Percentiles rank a stretch among this genome's conserved stretches.
These are phyloP conservation scores for Magallana nippona DNA, from an alignment of 2,888 invertebrate species.

Conservation along the genomic window DNA sequence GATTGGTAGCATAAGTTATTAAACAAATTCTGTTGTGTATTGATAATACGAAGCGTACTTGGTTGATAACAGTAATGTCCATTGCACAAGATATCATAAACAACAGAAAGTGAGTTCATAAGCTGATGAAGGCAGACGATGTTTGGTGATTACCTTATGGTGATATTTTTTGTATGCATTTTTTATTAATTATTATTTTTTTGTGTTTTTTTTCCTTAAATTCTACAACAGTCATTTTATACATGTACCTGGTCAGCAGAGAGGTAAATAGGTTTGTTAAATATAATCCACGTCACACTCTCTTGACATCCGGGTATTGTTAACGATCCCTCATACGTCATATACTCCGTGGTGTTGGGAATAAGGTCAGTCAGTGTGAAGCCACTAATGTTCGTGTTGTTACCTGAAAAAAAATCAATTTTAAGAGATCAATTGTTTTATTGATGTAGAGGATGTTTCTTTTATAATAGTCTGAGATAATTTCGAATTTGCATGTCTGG, in stretches of 20 bases:
- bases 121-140: not conserved
- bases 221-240: slow-evolving; percentile 60
- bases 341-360: slow-evolving; percentile 94
- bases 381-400: slow-evolving; percentile 6
- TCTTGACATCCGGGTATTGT: slow-evolving; percentile 99
- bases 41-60: no score
- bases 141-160: not conserved
- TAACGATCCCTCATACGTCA: slow-evolving; percentile 98
- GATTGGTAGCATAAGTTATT: no score
- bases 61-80: not conserved
- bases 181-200: no score
- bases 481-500: not conserved
- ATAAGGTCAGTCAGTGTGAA: slow-evolving; percentile 50
- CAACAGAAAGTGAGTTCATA: not conserved
- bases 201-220: no score
- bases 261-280: slow-evolving; percentile 98
- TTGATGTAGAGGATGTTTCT: not conserved
- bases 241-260: slow-evolving; percentile 98
- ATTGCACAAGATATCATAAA: not conserved
- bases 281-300: slow-evolving; percentile 98
- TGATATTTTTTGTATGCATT: no score
- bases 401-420: slow-evolving; percentile 35
- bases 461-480: not conserved
- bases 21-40: no score
- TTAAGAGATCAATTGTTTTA: not conserved